Percentiles rank a stretch among this genome's conserved stretches.
phyloP scores from a whole-genome alignment of 2,113 vertebrate genomes.

The Gorsachius goisagi region DNA sequence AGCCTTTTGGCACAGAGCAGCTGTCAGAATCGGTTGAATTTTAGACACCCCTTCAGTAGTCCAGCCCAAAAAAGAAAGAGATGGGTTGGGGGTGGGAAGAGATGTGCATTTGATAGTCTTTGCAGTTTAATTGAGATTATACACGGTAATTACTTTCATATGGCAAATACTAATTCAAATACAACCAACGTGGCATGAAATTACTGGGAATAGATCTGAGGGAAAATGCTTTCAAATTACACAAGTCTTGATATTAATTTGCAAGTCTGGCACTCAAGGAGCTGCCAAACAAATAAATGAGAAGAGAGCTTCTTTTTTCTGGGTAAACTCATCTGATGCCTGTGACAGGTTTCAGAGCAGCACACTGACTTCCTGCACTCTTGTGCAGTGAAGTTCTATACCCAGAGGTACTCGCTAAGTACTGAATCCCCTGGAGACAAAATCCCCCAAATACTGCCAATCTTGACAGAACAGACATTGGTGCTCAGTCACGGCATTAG shows the following conservation, averaged over 20 bases:
- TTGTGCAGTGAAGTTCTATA: not conserved
- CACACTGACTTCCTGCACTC: not conserved
- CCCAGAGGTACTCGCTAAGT: not conserved
- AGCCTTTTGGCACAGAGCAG: constrained; percentile 57
- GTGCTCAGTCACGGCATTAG: not conserved
- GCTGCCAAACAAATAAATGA: not conserved
- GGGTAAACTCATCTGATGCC: not conserved
- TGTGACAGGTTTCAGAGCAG: not conserved
- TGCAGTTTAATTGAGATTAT: not conserved
- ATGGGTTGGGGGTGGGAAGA: not conserved
- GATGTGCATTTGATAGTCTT: not conserved
- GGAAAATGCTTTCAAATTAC: not conserved
- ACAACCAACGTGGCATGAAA: not conserved
- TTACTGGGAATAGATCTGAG: not conserved
- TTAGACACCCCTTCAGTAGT: constrained; percentile 17
- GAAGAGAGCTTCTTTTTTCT: not conserved
- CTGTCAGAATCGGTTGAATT: constrained; percentile 59
- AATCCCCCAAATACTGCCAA: not conserved
- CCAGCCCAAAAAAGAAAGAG: not conserved
- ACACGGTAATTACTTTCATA: not conserved
- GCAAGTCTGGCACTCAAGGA: not conserved
- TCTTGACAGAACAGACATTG: not conserved
- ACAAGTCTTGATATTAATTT: not conserved
- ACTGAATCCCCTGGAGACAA: not conserved
- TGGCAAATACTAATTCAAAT: not conserved